Evolutionary conservation across 2,113 vertebrate species (phyloP).

Genomic region (Seriola aureovittata): DNA sequence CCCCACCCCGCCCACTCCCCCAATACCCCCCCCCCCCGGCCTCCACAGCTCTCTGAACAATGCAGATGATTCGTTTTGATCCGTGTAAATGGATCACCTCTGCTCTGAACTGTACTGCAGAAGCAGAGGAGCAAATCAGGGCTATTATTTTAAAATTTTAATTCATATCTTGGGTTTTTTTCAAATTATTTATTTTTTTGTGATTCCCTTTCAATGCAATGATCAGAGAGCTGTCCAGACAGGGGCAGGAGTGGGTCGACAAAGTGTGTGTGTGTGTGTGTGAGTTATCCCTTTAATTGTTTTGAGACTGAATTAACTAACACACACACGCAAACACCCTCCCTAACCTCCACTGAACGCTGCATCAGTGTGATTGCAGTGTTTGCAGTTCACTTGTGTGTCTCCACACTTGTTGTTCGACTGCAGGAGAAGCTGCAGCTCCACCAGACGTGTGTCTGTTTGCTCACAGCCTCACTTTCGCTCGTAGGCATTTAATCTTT

Average conservation of each 20-base stretch:
- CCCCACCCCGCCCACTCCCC: constrained; percentile 69
- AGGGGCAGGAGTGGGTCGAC: constrained; percentile 64
- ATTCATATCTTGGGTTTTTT: background rate
- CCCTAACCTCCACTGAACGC: constrained; percentile 62
- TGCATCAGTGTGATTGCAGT: constrained; percentile 65
- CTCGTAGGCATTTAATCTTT: constrained; percentile 54
- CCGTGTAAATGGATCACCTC: background rate
- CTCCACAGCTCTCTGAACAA: constrained; percentile 74
- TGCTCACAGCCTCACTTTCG: constrained; percentile 50
- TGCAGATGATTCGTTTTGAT: constrained; percentile 28
- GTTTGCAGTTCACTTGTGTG: constrained; percentile 61
- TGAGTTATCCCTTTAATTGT: constrained; percentile 54
- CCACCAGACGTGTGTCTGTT: constrained; percentile 45
- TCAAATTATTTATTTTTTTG: background rate
- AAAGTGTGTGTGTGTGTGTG: constrained; percentile 68
- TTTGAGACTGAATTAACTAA: constrained; percentile 60
- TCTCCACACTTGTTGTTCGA: constrained; percentile 45
- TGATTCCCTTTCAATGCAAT: constrained; percentile 21
- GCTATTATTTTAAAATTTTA: constrained; percentile 4
- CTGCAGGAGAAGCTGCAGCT: constrained; percentile 43
- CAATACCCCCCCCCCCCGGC: constrained; percentile 68
- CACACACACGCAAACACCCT: constrained; percentile 30
- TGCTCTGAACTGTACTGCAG: background rate
- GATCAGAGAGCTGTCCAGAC: constrained; percentile 73
- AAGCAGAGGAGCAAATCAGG: background rate